Evolutionary conservation across 2,888 invertebrate species (phyloP).

Genomic region (Oxycera nigricornis): DNA sequence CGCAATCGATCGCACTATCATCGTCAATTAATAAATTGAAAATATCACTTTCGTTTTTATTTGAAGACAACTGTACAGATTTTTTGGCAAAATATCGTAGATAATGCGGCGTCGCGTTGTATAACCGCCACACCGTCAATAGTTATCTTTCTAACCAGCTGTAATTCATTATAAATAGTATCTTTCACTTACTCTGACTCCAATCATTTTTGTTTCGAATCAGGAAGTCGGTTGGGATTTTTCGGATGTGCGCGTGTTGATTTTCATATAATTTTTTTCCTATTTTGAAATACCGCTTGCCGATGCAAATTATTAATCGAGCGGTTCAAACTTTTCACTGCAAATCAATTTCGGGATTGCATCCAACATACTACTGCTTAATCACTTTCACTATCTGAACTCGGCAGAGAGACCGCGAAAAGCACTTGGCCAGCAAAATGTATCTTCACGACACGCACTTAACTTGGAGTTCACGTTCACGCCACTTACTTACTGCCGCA

Average conservation of each 20-base stretch:
- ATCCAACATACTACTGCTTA: not conserved
- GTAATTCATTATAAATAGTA: not conserved
- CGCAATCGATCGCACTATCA: too few relatives aligned
- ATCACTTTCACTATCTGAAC: slow-evolving; percentile 29
- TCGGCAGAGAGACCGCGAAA: not conserved
- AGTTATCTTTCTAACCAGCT: not conserved
- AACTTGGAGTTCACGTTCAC: not conserved
- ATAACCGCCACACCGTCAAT: not conserved
- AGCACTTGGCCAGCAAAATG: slow-evolving; percentile 9
- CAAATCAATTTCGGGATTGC: slow-evolving; percentile 17
- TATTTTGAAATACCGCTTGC: not conserved
- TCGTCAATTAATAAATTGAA: not conserved
- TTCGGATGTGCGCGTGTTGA: not conserved
- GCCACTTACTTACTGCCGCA: too few relatives aligned
- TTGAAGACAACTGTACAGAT: too few relatives aligned
- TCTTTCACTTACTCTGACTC: slow-evolving; percentile 23
- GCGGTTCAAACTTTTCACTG: not conserved
- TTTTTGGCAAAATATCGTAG: not conserved
- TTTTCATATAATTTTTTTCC: not conserved
- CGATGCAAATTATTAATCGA: not conserved
- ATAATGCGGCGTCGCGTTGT: not conserved
- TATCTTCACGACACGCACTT: not conserved
- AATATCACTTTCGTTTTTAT: not conserved
- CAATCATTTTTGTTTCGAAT: slow-evolving; percentile 17
- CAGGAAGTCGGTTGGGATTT: not conserved